Conservation (phyloP, 2,113 vertebrate genomes). For the Dromiciops gliroides region DNA sequence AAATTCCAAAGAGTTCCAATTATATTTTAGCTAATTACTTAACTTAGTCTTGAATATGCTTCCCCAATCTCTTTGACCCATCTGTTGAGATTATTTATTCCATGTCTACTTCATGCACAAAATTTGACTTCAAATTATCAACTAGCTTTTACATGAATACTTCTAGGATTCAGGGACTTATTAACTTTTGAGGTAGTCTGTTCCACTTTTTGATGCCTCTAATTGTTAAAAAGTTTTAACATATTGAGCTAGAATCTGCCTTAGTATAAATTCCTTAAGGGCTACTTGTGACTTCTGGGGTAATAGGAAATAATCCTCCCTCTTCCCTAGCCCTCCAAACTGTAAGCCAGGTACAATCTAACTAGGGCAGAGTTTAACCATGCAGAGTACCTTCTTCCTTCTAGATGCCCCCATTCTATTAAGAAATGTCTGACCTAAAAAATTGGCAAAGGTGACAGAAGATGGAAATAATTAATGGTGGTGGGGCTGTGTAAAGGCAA, state of each 20-base stretch:
- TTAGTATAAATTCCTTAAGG: not conserved
- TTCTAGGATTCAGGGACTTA: not conserved
- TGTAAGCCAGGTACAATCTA: not conserved
- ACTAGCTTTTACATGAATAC: not conserved
- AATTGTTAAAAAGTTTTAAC: not conserved
- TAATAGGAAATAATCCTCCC: too few species aligned
- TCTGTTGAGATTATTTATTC: not conserved
- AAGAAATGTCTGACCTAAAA: not conserved
- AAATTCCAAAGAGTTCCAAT: not conserved
- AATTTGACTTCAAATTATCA: not conserved
- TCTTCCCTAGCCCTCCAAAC: not conserved
- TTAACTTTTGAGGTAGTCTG: not conserved
- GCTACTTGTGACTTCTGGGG: not conserved
- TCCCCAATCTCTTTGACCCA: not conserved
- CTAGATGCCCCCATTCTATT: not conserved
- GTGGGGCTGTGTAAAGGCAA: not conserved
- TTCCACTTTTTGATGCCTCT: not conserved
- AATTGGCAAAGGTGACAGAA: not conserved
- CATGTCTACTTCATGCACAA: not conserved
- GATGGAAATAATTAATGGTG: not conserved
- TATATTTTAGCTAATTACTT: not conserved
- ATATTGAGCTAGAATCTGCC: not conserved
- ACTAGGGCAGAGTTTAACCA: not conserved
- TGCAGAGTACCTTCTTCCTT: not conserved
- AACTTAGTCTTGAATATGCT: not conserved